Evolutionary conservation across 1,140 invertebrate species (phyloP).

Genomic region (Leptinotarsa undecemlineata): DNA sequence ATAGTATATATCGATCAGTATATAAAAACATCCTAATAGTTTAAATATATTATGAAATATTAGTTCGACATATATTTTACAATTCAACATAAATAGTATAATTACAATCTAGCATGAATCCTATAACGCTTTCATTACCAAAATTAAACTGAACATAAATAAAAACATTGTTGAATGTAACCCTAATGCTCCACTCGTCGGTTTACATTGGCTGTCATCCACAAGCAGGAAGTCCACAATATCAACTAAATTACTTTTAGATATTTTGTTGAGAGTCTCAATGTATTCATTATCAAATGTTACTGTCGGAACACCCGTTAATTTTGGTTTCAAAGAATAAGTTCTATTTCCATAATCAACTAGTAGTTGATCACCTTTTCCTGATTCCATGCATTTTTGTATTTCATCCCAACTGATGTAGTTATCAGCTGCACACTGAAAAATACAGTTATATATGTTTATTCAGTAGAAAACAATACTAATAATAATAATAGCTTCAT

Average conservation of each 20-base stretch:
- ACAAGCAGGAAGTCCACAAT: neutral
- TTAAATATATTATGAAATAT: too few species aligned
- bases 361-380: constrained; percentile 59
- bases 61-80: too few species aligned
- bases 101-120: too few species aligned
- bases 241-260: constrained; percentile 36
- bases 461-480: too few species aligned
- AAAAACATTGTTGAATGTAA: neutral
- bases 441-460: constrained; percentile 9
- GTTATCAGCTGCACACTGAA: constrained; percentile 39
- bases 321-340: constrained; percentile 55
- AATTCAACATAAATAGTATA: too few species aligned
- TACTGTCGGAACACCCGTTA: constrained; percentile 67
- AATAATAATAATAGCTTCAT: too few species aligned
- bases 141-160: neutral
- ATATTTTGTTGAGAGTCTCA: constrained; percentile 28
- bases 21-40: too few species aligned
- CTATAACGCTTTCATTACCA: too few species aligned
- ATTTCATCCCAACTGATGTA: constrained; percentile 32
- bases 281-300: constrained; percentile 58
- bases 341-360: constrained; percentile 63
- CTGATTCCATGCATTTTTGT: constrained; percentile 28
- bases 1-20: too few species aligned
- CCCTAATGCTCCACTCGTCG: neutral
- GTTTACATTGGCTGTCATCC: neutral